Base-by-base conservation (phyloP, 2,113 vertebrate genomes). In the Actenoides hombroni region DNA sequence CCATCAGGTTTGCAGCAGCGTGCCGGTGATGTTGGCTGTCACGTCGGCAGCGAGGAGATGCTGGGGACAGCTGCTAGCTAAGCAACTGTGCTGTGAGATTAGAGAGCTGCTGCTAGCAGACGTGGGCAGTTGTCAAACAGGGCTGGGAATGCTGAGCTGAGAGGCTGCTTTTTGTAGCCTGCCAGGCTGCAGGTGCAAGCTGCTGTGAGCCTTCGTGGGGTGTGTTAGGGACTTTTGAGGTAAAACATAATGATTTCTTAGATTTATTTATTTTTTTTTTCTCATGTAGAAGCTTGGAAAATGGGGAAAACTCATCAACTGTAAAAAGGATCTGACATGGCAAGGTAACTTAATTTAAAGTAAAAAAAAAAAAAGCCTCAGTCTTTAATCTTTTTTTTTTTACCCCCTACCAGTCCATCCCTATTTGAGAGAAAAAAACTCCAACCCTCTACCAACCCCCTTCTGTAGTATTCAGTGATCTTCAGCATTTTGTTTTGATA, bases 401-500 rank as follows among this genome's bases (percentile, higher is more conserved):
- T 54, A 16, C 26, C 29, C 33, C 35, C 42, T 70, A 26, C n/a
- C 21, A 51, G 31, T 70, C 28, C 37, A 90, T 35, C 61, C 35
- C 24, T 71, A 37, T 39, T 57, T 76, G 53, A 84, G 83, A 84
- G 24, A 5, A 6, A 63, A 53, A 3, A 2, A 2, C 24, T 25
- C 13, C 13, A 57, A 26, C 1, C 18, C 54, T 21, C 3, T 12
- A 40, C 64, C 37, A 82, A 40, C 33, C 29, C 9, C 33, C 17
- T 82, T 61, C 16, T 82, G 48, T 77, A 56, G 86, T 82, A 63
- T 94, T 87, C 57, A 53, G 57, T 53, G 73, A 73, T 90, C 57
- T 93, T 92, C 57, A 87, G 48, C 74, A 46, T 87, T 96, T 80
- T 91, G 70, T 90, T 94, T 92, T 94, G 92, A 88, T 94, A 95